A percentile compares a stretch with the other conserved stretches of the same genome.
These are phyloP conservation scores for Baryphthengus martii DNA, from an alignment of 2,113 vertebrate species.

Conservation along the genomic window DNA sequence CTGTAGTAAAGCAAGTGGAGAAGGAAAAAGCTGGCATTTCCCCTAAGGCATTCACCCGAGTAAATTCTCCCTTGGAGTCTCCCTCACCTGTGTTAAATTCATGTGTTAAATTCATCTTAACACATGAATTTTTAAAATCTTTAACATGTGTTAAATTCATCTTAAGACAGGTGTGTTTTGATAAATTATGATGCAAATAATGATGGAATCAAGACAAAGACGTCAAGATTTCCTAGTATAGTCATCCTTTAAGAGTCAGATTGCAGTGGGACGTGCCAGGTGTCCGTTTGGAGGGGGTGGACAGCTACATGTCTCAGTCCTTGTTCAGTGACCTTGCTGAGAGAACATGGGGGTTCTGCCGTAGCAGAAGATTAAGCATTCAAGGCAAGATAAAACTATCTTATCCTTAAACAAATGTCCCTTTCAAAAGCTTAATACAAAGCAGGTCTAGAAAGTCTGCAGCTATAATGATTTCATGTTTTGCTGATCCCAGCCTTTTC, in stretches of 20 bases:
- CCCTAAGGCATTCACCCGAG: background rate
- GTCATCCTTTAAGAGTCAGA: background rate
- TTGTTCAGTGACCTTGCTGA: conserved; percentile 1
- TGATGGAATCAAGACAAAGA: background rate
- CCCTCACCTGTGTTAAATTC: background rate
- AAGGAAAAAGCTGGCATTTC: background rate
- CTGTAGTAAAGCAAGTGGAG: background rate
- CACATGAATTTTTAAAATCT: too few relatives aligned
- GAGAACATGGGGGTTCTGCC: background rate
- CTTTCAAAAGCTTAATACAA: conserved; percentile 75
- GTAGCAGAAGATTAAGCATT: conserved; percentile 48
- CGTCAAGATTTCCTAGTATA: background rate
- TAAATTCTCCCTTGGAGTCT: background rate
- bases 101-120: background rate
- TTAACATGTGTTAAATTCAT: background rate
- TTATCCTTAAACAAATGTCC: conserved; percentile 79
- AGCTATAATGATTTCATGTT: conserved; percentile 79
- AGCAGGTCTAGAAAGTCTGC: conserved; percentile 74
- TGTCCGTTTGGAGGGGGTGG: background rate
- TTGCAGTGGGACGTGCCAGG: background rate
- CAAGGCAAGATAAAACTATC: conserved; percentile 58
- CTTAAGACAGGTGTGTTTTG: background rate
- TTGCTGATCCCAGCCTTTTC: conserved; percentile 79
- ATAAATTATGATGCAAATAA: background rate
- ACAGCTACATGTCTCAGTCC: background rate